Evolutionary conservation across 2,113 vertebrate species (phyloP).

Genomic region (Scomber japonicus): DNA sequence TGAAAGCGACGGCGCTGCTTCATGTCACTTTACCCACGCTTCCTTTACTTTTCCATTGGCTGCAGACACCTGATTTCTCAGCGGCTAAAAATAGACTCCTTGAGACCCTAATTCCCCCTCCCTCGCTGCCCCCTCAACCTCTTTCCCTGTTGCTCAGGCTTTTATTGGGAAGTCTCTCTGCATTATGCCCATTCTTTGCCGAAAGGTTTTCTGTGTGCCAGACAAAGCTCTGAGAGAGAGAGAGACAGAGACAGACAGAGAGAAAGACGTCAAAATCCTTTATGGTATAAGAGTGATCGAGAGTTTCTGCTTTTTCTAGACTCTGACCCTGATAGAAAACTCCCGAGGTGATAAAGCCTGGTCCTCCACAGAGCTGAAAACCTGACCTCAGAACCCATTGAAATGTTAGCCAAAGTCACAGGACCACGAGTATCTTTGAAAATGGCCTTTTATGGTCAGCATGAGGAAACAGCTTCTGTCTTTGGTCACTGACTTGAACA

Average conservation of each 20-base stretch:
- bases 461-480: slow-evolving; percentile 49
- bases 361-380: slow-evolving; percentile 49
- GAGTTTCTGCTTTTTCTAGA: slow-evolving; percentile 9
- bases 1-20: slow-evolving; percentile 59
- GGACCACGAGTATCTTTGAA: slow-evolving; percentile 52
- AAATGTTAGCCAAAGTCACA: slow-evolving; percentile 60
- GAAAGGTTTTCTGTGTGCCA: slow-evolving; percentile 13
- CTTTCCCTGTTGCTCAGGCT: slow-evolving; percentile 18
- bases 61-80: slow-evolving; percentile 74
- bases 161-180: slow-evolving; percentile 29
- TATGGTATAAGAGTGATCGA: slow-evolving; percentile 16
- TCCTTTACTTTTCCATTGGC: slow-evolving; percentile 61
- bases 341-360: slow-evolving; percentile 11
- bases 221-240: slow-evolving; percentile 13
- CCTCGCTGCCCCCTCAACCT: slow-evolving; percentile 13
- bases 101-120: slow-evolving; percentile 44
- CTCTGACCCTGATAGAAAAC: slow-evolving; percentile 38
- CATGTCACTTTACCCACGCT: slow-evolving; percentile 55
- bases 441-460: slow-evolving; percentile 79
- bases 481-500: slow-evolving; percentile 46
- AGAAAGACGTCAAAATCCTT: slow-evolving; percentile 25
- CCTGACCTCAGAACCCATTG: slow-evolving; percentile 42
- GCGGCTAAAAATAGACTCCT: slow-evolving; percentile 73
- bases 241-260: too few relatives aligned
- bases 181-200: slow-evolving; percentile 18